phyloP scores from a whole-genome alignment of 2,797 vertebrate species.

The Botia almorhae region DNA sequence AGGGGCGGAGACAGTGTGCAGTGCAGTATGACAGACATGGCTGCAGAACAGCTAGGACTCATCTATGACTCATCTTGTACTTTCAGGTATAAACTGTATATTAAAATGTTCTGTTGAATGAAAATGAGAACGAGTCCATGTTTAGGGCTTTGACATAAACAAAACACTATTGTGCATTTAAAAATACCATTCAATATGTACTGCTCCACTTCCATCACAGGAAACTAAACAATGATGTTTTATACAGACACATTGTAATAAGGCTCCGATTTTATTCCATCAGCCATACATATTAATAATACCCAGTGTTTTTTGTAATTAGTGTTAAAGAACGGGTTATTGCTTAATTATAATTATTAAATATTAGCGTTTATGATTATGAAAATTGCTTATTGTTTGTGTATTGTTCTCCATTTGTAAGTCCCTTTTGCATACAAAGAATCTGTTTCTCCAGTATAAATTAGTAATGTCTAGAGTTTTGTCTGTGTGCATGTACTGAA shows the following conservation, averaged over 20 bases:
- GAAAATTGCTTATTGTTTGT: background rate
- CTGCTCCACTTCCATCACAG: background rate
- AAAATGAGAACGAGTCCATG: background rate
- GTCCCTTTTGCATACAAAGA: background rate
- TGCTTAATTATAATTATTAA: background rate
- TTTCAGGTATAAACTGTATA: no score
- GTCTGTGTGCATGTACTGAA: conserved; percentile 45
- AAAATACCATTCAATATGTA: background rate
- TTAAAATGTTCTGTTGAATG: no score
- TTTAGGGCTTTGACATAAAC: background rate
- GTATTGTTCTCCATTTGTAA: background rate
- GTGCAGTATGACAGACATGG: conserved; percentile 49
- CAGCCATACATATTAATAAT: background rate
- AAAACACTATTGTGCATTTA: background rate
- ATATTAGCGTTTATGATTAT: background rate
- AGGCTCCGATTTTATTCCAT: background rate
- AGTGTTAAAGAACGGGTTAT: background rate
- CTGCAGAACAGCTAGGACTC: conserved; percentile 23
- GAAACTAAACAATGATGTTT: background rate
- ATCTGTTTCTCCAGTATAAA: background rate
- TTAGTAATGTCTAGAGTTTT: background rate
- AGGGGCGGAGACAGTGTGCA: conserved; percentile 44
- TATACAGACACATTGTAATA: no score
- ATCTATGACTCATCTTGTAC: no score
- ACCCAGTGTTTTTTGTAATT: background rate